Evolutionary conservation across 2,113 vertebrate genomes (phyloP), one percentile per base, ranked within the genome.

Genomic region (Rissa tridactyla): DNA sequence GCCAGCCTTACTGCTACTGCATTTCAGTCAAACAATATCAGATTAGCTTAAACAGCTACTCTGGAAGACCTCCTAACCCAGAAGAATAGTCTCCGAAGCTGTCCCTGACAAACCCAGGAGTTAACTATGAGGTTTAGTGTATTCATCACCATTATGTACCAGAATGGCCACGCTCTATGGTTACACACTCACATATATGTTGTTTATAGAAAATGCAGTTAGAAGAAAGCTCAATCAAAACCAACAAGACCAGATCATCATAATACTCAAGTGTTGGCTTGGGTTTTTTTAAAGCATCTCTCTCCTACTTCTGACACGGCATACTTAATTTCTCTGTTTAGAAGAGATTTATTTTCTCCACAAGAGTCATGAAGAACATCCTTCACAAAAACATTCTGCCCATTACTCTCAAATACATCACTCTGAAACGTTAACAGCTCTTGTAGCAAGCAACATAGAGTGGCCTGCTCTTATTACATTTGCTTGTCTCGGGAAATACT

Each of bases 61-160:
- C 44, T 16, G 25, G 20, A 40, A 72, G 32, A 38, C 5, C 29
- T 6, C 7, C 32, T 26, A 38, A 68, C 5, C 26, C 82, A 58
- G 47, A 36, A 49, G 29, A 86, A 64, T 0, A 57, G 38, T 10
- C 19, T 79, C 60, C 1, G 0, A 5, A 73, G 55, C 49, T n/a
- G 16, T 13, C 55, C 44, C 61, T 22, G 47, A 55, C 23, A 44
- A 25, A 23, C 15, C 29, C n/a, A 47, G 30, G 23, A 36, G 6
- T 1, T 1, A 1, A 5, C 38, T 16, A 2, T 11, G 14, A 36
- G 6, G 15, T 18, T 47, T 7, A 29, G 10, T 2, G 1, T 25
- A 29, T 25, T 26, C 1, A 0, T 16, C 60, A 55, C n/a, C 62
- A 14, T 18, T n/a, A 38, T 0, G 5, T n/a, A 49, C 19, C 47